These are phyloP conservation scores for Leucopsar rothschildi DNA, from an alignment of 2,113 vertebrate genomes.

Conservation along the genomic window DNA sequence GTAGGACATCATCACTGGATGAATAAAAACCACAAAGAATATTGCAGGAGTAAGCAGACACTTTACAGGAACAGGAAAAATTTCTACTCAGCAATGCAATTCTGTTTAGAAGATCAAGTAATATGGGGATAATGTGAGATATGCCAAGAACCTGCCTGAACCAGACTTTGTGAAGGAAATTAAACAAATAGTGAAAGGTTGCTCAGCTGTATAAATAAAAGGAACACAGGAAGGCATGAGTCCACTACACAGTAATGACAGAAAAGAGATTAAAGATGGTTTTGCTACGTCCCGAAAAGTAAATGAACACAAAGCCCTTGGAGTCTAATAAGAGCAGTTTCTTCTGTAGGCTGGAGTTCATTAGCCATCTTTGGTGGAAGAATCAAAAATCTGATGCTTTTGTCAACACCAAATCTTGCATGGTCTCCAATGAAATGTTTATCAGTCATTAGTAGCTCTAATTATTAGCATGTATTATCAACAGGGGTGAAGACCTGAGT, in stretches of 20 bases:
- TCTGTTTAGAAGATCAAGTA: slow-evolving; percentile 15
- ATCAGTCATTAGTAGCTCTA: background rate
- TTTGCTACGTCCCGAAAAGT: background rate
- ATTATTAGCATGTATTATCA: background rate
- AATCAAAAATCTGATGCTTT: background rate
- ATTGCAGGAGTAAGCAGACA: background rate
- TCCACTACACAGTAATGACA: background rate
- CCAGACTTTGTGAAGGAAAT: slow-evolving; percentile 18
- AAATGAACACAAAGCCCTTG: background rate
- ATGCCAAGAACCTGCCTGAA: background rate
- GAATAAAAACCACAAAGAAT: background rate
- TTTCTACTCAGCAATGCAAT: background rate
- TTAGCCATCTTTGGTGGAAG: background rate
- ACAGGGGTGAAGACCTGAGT: background rate
- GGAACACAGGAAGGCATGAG: background rate
- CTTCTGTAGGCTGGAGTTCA: background rate
- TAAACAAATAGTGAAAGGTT: slow-evolving; percentile 16
- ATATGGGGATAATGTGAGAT: background rate
- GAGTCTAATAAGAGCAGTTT: background rate
- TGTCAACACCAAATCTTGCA: background rate
- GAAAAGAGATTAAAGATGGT: background rate
- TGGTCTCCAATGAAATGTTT: background rate
- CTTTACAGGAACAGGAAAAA: background rate
- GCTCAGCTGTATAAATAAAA: slow-evolving; percentile 40
- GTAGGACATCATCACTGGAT: background rate